Percentiles rank a stretch among this genome's conserved stretches.
Conservation (phyloP, 2,113 vertebrate genomes). For the Indicator indicator region DNA sequence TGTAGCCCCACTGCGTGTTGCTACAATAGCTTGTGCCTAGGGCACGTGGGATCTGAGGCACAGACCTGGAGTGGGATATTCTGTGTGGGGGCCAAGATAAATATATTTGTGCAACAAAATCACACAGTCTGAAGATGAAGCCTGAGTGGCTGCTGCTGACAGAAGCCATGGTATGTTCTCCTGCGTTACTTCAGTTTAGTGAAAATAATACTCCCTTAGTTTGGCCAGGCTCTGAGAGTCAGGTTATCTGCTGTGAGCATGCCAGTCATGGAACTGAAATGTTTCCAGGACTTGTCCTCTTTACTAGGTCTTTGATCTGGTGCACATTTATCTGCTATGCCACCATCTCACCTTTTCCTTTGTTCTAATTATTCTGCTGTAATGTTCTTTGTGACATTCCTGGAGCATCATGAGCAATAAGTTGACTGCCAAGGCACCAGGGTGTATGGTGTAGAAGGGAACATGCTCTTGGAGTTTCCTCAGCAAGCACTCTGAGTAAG, state of each 20-base stretch:
- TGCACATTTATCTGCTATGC: fast-evolving
- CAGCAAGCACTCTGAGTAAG: background rate
- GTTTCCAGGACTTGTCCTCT: background rate
- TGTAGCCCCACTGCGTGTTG: background rate
- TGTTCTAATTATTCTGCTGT: background rate
- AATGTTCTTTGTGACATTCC: background rate
- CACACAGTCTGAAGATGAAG: background rate
- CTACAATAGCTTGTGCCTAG: background rate
- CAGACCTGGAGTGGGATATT: slow-evolving; percentile 28
- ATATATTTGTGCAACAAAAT: background rate
- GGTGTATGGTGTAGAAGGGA: background rate
- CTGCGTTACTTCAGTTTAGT: slow-evolving; percentile 59
- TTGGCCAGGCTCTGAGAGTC: background rate
- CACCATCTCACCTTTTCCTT: background rate
- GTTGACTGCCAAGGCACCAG: background rate
- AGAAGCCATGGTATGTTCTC: slow-evolving; percentile 58
- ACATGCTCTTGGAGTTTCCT: background rate
- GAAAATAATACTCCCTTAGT: slow-evolving; percentile 16
- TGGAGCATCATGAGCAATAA: fast-evolving
- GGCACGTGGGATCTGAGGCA: background rate
- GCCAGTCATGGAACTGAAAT: background rate
- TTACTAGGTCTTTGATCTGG: background rate
- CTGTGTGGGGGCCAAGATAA: slow-evolving; percentile 44
- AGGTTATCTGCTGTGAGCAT: slow-evolving; percentile 2
- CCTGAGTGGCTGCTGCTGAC: slow-evolving; percentile 58